These are phyloP conservation scores for zebrafish (Danio rerio) DNA, from an alignment of 2,113 vertebrate genomes.

Conservation along the genomic window GRCz12tu NC_133199.1:29724501-29725000, in stretches of 20 bases:
- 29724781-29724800: not conserved
- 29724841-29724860: not conserved
- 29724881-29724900: slow-evolving; percentile 20
- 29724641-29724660: not conserved
- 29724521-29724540: slow-evolving; percentile 35
- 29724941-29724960: not conserved
- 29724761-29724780: slow-evolving; percentile 14
- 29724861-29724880: slow-evolving; percentile 33
- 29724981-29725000: slow-evolving; percentile 14
- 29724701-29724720: not conserved
- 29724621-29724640: slow-evolving; percentile 19
- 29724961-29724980: not conserved
- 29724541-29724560: slow-evolving; percentile 33
- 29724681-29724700: slow-evolving; percentile 16
- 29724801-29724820: slow-evolving; percentile 15
- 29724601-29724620: not conserved
- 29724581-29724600: not conserved
- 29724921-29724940: not conserved
- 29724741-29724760: not conserved
- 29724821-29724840: not conserved
- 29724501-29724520: slow-evolving; percentile 44
- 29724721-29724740: not conserved
- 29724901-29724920: not conserved
- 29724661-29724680: slow-evolving; percentile 1
- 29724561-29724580: slow-evolving; percentile 18